phyloP scores from a whole-genome alignment of 2,888 invertebrate species.

The Brachylomia viminalis region DNA sequence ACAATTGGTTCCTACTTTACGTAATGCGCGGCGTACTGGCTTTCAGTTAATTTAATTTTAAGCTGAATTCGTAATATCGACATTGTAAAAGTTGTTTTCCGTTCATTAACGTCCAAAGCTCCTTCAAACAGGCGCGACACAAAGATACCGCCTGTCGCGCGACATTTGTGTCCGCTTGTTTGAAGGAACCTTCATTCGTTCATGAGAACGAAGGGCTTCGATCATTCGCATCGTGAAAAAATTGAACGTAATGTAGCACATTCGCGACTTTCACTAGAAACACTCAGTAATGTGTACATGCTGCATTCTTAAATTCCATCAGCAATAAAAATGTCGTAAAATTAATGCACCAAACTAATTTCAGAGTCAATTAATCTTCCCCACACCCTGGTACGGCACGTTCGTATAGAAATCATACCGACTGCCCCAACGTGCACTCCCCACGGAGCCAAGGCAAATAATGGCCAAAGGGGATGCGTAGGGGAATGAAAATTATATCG shows the following conservation, averaged over 20 bases:
- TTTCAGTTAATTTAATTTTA: conserved; percentile 1
- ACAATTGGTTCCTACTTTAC: background rate
- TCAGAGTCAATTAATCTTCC: conserved; percentile 77
- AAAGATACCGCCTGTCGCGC: no score
- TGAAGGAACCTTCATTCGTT: no score
- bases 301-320: conserved; percentile 40
- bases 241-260: background rate
- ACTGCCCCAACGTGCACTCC: conserved; percentile 51
- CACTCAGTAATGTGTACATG: conserved; percentile 13
- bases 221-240: background rate
- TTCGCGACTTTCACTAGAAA: background rate
- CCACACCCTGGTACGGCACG: conserved; percentile 65
- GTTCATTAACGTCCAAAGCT: background rate
- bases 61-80: background rate
- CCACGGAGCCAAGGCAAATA: conserved; percentile 62
- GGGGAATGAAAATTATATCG: conserved; percentile 74
- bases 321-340: conserved; percentile 57
- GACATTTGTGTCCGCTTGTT: no score
- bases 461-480: conserved; percentile 66
- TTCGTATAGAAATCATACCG: conserved; percentile 55
- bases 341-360: conserved; percentile 71
- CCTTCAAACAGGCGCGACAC: no score
- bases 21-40: background rate
- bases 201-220: background rate
- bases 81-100: background rate